Evolutionary conservation across 2,888 invertebrate genomes (phyloP).

Genomic region (Caenorhabditis sp.): DNA sequence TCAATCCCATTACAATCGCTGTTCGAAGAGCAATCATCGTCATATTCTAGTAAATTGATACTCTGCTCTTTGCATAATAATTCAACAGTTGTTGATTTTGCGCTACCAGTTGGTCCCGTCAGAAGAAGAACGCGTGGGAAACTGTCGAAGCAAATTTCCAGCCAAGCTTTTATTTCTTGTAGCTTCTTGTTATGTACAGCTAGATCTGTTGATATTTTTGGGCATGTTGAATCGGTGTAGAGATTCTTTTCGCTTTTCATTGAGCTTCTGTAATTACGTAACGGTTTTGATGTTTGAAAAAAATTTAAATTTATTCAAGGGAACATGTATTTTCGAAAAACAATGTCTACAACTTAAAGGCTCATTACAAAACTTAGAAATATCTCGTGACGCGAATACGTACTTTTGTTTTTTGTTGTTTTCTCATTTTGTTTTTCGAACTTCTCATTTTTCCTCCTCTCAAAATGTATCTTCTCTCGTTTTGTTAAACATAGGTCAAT

Average conservation of each 20-base stretch:
- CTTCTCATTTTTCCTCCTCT: conserved; percentile 13
- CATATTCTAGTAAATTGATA: conserved; percentile 21
- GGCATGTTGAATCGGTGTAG: not conserved
- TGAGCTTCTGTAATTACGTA: no score
- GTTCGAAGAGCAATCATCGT: conserved; percentile 16
- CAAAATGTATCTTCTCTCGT: not conserved
- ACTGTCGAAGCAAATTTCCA: not conserved
- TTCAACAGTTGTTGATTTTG: conserved; percentile 34
- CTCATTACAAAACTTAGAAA: not conserved
- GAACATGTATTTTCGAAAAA: not conserved
- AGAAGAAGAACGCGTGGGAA: conserved; percentile 13
- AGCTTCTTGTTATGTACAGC: conserved; percentile 29
- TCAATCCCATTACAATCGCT: conserved; percentile 6
- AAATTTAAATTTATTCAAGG: not conserved
- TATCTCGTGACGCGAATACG: not conserved
- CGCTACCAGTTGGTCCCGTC: conserved; percentile 31
- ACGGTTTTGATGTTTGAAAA: not conserved
- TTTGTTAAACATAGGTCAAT: not conserved
- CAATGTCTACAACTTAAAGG: not conserved
- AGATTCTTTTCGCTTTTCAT: not conserved
- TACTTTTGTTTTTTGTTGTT: not conserved
- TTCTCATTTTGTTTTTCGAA: conserved; percentile 4
- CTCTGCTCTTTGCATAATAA: conserved; percentile 18
- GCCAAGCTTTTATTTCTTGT: conserved; percentile 13
- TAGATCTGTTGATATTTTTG: conserved; percentile 12